These are phyloP conservation scores for Yasuhikotakia modesta DNA, from an alignment of 2,797 vertebrate species.

Conservation along the genomic window DNA sequence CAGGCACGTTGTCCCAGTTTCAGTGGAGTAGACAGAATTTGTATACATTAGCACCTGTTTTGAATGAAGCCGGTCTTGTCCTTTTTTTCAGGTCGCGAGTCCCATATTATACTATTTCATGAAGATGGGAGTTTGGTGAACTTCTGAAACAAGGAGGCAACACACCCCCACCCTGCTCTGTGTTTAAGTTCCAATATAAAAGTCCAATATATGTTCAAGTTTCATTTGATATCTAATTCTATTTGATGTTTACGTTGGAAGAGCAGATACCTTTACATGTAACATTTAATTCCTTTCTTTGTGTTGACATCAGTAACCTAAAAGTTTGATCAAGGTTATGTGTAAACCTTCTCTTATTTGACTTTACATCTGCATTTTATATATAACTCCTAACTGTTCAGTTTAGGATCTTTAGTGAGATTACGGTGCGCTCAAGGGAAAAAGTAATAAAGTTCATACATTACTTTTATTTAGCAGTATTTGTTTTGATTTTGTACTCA, in stretches of 20 bases:
- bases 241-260: background rate
- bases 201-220: background rate
- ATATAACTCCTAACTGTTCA: background rate
- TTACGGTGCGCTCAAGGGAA: background rate
- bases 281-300: no score
- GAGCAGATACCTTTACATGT: no score
- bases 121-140: background rate
- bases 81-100: background rate
- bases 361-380: background rate
- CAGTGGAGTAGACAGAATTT: background rate
- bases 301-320: no score
- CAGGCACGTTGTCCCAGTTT: constrained; percentile 5
- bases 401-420: background rate
- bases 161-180: background rate
- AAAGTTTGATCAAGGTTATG: no score
- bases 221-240: background rate
- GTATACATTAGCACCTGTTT: background rate
- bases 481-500: background rate
- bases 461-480: background rate
- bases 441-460: background rate
- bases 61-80: background rate
- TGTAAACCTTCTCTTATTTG: background rate
- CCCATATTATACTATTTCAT: background rate
- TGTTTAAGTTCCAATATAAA: background rate
- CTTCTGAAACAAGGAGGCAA: background rate